Percentiles rank a stretch among this genome's conserved stretches.
These are phyloP conservation scores for Cyrtonyx montezumae DNA, from an alignment of 2,113 vertebrate genomes.

Conservation along the genomic window DNA sequence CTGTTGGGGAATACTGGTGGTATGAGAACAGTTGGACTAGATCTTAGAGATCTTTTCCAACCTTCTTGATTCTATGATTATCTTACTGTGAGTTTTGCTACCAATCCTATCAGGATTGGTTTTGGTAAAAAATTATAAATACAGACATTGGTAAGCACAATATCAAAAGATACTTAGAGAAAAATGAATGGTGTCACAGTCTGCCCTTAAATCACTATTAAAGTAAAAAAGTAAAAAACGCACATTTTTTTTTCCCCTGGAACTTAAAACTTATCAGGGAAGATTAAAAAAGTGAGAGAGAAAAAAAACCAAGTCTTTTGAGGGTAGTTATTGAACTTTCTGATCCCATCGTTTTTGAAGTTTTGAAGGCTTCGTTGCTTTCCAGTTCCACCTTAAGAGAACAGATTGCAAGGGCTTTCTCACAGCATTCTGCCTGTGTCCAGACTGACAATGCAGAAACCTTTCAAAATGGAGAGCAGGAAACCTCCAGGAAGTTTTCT, in stretches of 20 bases:
- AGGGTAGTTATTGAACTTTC: not conserved
- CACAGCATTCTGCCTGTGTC: not conserved
- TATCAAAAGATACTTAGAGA: not conserved
- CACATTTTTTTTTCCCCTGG: not conserved
- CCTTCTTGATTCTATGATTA: not conserved
- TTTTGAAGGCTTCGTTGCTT: not conserved
- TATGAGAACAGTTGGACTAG: too few relatives aligned
- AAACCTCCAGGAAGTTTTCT: conserved; percentile 10
- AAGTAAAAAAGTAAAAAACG: not conserved
- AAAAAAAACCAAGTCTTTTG: not conserved
- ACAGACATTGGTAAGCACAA: not conserved
- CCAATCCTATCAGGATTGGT: not conserved
- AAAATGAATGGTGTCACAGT: not conserved
- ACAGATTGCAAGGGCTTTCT: not conserved
- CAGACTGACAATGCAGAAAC: not conserved
- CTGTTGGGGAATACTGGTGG: too few relatives aligned
- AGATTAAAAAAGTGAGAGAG: not conserved
- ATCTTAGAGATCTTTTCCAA: too few relatives aligned
- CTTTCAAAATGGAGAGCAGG: conserved; percentile 18
- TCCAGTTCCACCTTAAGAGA: not conserved
- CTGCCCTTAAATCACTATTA: not conserved
- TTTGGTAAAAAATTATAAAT: not conserved
- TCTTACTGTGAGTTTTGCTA: not conserved
- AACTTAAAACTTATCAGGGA: not conserved
- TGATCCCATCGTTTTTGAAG: not conserved